Percentiles rank a stretch among this genome's conserved stretches.
Conservation (phyloP, 1,140 invertebrate genomes). For the Neodiprion lecontei region DNA sequence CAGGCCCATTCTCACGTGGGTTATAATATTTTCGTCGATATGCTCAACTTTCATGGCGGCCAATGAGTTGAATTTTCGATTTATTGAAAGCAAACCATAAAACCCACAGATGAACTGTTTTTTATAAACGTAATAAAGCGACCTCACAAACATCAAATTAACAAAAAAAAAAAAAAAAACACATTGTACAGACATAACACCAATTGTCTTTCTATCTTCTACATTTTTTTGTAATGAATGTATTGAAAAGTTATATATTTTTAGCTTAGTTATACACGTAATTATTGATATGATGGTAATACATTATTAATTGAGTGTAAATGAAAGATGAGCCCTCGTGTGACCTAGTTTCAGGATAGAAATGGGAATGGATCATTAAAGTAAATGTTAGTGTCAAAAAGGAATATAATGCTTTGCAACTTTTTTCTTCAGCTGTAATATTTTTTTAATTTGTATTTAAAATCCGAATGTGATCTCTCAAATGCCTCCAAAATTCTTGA, state of each 20-base stretch:
- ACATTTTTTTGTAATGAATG: background rate
- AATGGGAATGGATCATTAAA: background rate
- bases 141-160: background rate
- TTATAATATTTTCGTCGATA: too few relatives aligned
- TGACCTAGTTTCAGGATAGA: background rate
- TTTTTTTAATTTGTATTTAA: background rate
- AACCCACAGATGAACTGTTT: constrained; percentile 2
- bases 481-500: too few relatives aligned
- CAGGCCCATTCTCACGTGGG: too few relatives aligned
- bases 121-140: background rate
- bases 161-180: constrained; percentile 9
- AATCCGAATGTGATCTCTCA: too few relatives aligned
- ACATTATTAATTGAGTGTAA: constrained; percentile 9
- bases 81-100: background rate
- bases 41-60: too few relatives aligned
- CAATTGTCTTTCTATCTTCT: constrained; percentile 15
- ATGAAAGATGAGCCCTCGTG: background rate
- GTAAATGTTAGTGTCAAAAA: background rate
- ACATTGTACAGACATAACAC: constrained; percentile 12
- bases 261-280: constrained; percentile 9
- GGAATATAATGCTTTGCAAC: background rate
- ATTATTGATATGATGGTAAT: constrained; percentile 12
- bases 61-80: too few relatives aligned
- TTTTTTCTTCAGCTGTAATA: background rate
- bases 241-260: background rate